Conservation (phyloP, 2,888 invertebrate species). For the Neoitamus cyanurus region DNA sequence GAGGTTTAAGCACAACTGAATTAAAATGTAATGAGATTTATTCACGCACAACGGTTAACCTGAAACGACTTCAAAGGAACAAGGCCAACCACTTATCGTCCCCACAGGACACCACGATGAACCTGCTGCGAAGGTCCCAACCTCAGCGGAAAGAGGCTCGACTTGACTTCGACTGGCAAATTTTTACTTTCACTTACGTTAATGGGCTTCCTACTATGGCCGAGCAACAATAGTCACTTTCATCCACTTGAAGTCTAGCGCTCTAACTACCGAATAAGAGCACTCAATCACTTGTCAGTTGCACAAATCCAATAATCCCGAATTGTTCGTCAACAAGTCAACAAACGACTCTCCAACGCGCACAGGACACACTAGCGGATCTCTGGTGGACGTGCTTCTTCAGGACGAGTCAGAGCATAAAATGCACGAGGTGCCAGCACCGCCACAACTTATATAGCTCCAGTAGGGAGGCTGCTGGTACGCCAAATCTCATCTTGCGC, state of each 20-base stretch:
- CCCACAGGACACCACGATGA: not conserved
- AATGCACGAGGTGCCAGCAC: not conserved
- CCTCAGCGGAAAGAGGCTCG: not conserved
- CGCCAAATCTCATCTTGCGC: not conserved
- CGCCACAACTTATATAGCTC: not conserved
- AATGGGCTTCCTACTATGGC: not conserved
- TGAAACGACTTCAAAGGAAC: not conserved
- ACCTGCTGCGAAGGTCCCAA: not conserved
- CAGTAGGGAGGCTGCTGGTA: not conserved
- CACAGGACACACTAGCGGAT: not conserved
- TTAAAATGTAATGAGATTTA: not conserved
- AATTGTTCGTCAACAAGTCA: constrained; percentile 22
- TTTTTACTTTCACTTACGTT: not conserved
- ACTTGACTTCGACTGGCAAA: not conserved
- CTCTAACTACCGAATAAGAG: not conserved
- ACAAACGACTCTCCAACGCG: not conserved
- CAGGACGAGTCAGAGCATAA: not conserved
- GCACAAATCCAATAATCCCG: constrained; percentile 4
- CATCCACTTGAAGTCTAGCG: not conserved
- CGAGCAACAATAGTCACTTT: not conserved
- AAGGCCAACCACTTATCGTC: not conserved
- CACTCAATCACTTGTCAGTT: constrained; percentile 10
- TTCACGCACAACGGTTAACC: not conserved
- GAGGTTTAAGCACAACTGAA: not conserved
- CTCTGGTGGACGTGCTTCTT: not conserved